Conservation (phyloP, 2,113 vertebrate species). For the Protobothrops mucrosquamatus region DNA sequence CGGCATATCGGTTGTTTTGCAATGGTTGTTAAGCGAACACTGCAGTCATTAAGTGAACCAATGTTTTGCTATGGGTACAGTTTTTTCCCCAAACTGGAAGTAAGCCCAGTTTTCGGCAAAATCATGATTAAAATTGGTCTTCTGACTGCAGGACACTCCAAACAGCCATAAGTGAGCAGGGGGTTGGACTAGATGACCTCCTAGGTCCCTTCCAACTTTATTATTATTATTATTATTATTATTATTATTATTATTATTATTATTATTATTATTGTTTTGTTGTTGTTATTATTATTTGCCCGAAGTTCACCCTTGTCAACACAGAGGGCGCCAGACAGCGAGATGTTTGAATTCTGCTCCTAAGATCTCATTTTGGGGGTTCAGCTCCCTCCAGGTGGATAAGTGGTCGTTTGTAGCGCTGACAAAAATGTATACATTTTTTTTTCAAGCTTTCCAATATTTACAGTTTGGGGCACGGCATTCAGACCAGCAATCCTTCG, state of each 20-base stretch:
- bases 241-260: no score
- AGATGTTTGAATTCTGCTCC: neutral
- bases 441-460: neutral
- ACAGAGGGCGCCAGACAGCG: neutral
- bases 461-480: neutral
- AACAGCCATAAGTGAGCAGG: no score
- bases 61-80: neutral
- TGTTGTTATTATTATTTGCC: no score
- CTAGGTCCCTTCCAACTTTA: no score
- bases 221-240: no score
- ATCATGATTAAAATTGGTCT: neutral
- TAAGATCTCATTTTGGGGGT: neutral
- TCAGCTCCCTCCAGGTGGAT: neutral
- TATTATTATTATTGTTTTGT: no score
- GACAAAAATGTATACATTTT: neutral
- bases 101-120: neutral
- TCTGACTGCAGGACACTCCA: no score
- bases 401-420: neutral
- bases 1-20: no score
- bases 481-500: neutral
- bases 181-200: no score
- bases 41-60: no score
- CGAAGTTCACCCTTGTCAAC: neutral
- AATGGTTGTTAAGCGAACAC: no score
- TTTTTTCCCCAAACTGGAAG: neutral